Evolutionary conservation across 1,140 invertebrate genomes (phyloP).

Genomic region (Drosophila repletoides): DNA sequence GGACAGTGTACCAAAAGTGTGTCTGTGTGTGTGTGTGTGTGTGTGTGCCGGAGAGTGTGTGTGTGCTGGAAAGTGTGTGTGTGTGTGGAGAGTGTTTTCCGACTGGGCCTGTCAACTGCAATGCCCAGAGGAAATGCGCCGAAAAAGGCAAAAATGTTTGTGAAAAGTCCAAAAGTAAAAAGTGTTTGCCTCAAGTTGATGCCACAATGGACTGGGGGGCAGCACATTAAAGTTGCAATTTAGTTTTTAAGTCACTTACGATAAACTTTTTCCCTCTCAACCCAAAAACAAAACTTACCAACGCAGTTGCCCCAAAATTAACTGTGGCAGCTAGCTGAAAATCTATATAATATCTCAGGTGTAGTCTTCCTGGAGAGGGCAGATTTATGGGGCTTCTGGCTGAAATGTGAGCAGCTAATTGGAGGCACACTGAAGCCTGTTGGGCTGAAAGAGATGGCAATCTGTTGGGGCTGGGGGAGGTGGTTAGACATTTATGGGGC

Average conservation of each 20-base stretch:
- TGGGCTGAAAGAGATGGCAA: slow-evolving; percentile 10
- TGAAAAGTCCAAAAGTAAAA: slow-evolving; percentile 64
- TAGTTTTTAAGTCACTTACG: slow-evolving; percentile 77
- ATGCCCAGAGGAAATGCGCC: slow-evolving; percentile 77
- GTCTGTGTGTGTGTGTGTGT: slow-evolving; percentile 1
- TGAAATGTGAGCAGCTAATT: slow-evolving; percentile 36
- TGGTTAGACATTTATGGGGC: slow-evolving; percentile 23
- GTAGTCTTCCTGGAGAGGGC: no score
- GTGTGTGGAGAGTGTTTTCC: no score
- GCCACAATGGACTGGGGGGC: slow-evolving; percentile 59
- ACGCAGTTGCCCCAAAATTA: slow-evolving; percentile 67
- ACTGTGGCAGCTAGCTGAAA: slow-evolving; percentile 62
- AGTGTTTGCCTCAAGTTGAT: slow-evolving; percentile 72
- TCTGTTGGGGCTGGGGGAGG: slow-evolving; percentile 9
- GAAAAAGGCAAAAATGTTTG: slow-evolving; percentile 70
- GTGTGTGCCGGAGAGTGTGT: background rate
- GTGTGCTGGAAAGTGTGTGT: slow-evolving; percentile 9
- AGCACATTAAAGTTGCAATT: slow-evolving; percentile 75
- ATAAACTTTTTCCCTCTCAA: slow-evolving; percentile 48
- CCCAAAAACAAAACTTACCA: slow-evolving; percentile 47
- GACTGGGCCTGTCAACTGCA: slow-evolving; percentile 73
- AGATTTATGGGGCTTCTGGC: background rate
- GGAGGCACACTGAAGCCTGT: slow-evolving; percentile 12
- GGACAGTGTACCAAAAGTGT: no score
- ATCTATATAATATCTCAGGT: no score